phyloP scores from a whole-genome alignment of 1,140 invertebrate genomes.

The Onthophagus taurus region DNA sequence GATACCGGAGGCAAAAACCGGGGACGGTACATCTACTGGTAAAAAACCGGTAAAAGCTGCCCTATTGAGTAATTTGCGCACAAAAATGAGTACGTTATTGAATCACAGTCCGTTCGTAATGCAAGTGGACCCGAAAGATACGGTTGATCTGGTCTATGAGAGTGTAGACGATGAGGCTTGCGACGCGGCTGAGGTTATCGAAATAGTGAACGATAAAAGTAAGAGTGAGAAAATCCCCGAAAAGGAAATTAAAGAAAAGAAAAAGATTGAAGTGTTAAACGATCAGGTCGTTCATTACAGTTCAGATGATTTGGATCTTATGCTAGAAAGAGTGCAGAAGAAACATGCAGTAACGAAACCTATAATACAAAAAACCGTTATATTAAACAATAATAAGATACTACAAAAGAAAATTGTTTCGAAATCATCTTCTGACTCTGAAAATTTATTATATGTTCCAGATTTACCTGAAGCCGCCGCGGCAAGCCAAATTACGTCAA shows the following conservation, averaged over 20 bases:
- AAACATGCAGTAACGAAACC: neutral
- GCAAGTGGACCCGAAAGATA: slow-evolving; percentile 6
- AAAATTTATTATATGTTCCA: too few relatives aligned
- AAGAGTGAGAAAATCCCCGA: neutral
- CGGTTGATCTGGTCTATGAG: neutral
- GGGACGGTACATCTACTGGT: neutral
- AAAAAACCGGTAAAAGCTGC: slow-evolving; percentile 1
- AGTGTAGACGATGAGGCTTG: neutral
- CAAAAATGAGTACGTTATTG: neutral
- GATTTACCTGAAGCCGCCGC: too few relatives aligned
- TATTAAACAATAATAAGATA: too few relatives aligned
- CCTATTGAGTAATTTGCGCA: neutral
- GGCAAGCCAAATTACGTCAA: too few relatives aligned
- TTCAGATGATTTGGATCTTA: neutral
- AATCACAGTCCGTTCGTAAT: slow-evolving; percentile 7
- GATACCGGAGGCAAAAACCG: neutral
- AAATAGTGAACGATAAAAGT: too few relatives aligned
- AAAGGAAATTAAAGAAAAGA: too few relatives aligned
- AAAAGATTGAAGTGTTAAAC: neutral
- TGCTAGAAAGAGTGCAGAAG: neutral
- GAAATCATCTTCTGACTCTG: slow-evolving; percentile 3
- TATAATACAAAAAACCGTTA: too few relatives aligned
- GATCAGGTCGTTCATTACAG: neutral
- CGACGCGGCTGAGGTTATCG: neutral
- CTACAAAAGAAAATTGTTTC: neutral